Conservation (phyloP, 2,113 vertebrate species). For the Mesocricetus auratus region DNA sequence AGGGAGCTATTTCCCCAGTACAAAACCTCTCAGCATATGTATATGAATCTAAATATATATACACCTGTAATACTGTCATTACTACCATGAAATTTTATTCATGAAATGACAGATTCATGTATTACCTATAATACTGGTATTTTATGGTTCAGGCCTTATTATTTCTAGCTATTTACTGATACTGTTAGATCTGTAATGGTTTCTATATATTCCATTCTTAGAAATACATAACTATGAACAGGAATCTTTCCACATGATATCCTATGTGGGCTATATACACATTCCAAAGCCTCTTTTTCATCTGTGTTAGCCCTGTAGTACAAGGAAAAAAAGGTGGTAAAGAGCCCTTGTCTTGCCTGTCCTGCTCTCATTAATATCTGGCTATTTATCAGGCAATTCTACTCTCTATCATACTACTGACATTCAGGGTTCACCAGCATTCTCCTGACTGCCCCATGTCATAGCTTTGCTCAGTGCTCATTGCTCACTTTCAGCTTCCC, state of each 20-base stretch:
- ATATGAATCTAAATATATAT: neutral
- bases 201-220: slow-evolving; percentile 6
- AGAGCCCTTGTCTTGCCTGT: neutral
- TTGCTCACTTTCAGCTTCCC: neutral
- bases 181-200: neutral
- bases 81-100: slow-evolving; percentile 53
- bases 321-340: neutral
- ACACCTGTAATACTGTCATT: slow-evolving; percentile 32
- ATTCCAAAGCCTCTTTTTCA: neutral
- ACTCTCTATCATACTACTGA: neutral
- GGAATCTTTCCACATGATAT: neutral
- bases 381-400: neutral
- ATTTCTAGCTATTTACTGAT: slow-evolving; percentile 39
- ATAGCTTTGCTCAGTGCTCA: neutral
- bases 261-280: neutral
- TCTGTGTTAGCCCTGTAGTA: neutral
- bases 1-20: neutral
- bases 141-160: slow-evolving; percentile 17
- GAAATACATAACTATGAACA: neutral
- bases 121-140: neutral
- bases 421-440: neutral
- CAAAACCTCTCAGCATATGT: neutral
- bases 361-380: neutral
- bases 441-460: neutral
- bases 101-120: slow-evolving; percentile 53